Evolutionary conservation across 2,888 invertebrate species (phyloP), one percentile per base, ranked within the genome.

Genomic region (Amphipoea lucens): DNA sequence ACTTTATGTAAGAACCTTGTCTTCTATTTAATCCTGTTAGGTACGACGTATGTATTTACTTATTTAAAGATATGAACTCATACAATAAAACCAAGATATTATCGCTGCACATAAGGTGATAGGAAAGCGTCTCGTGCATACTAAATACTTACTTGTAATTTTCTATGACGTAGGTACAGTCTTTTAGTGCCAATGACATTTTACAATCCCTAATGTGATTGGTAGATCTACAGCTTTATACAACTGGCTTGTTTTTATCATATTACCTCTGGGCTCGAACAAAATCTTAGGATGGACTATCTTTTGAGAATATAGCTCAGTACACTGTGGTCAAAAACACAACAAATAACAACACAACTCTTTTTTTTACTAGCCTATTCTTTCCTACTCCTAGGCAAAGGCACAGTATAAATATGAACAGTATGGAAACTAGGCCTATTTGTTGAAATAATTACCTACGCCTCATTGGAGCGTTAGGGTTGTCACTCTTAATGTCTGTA

Each of bases 1-100:
- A 54, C 67, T 82, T 74, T 71, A 70, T 36, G 40, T 75, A 78
- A 85, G 70, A 60, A 62, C 23, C 20, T 54, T 12, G 78, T 78
- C 36, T 45, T 81, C 54, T 62, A 48, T 71, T 51, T 76, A 86
- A 82, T 85, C 86, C 67, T 79, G 74, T 85, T 85, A 84, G 69
- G 17, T 82, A 78, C 23, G 45, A 63, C 45, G 76, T 79, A 67
- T 85, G 74, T 79, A 67, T 85, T 77, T 75, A 60, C 70, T 66
- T 82, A 74, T 83, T 48, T 79, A 14, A 72, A 84, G 74, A 67
- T 66, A 82, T 78, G 85, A 78, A 69, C 68, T 75, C 78, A 82
- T 69, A 68, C 82, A 75, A 74, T 78, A 84, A 48, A 78, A 66
- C 48, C 4, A 66, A 78, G 54, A 66, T 63, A 77, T 74, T n/a